Percentiles rank a stretch among this genome's conserved stretches.
These are phyloP conservation scores for Gambusia holbrooki DNA, from an alignment of 2,113 vertebrate genomes.

Conservation along the genomic window DNA sequence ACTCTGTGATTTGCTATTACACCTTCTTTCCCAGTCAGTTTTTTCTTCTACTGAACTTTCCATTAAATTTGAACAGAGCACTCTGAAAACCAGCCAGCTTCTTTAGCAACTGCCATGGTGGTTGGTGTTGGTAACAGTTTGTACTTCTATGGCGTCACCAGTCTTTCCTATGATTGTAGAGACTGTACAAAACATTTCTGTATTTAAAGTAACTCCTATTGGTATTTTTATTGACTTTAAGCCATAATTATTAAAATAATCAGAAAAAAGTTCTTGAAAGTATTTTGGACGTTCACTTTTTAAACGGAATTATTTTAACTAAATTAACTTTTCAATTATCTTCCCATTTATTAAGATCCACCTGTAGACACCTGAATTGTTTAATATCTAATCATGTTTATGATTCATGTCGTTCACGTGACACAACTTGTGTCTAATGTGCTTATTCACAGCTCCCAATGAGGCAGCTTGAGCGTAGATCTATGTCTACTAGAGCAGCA, in stretches of 20 bases:
- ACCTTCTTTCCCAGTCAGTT: no score
- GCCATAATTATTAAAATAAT: no score
- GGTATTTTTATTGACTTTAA: neutral
- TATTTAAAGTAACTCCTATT: neutral
- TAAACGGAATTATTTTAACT: neutral
- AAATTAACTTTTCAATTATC: neutral
- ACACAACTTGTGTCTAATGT: conserved; percentile 37
- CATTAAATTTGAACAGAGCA: no score
- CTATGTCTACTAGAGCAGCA: conserved; percentile 23
- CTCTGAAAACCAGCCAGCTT: neutral
- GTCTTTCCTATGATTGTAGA: neutral
- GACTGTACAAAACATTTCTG: neutral
- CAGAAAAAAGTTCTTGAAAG: no score
- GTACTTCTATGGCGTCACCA: neutral
- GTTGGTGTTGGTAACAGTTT: neutral
- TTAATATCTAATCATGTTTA: neutral
- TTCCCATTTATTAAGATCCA: neutral
- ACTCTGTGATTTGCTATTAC: no score
- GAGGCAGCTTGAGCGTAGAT: neutral
- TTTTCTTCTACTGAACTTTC: no score
- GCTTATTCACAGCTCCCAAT: conserved; percentile 5
- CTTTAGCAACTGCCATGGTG: neutral
- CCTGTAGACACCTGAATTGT: neutral
- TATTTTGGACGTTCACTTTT: no score
- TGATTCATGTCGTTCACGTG: conserved; percentile 13